Percentiles rank a stretch among this genome's conserved stretches.
Conservation (phyloP, 2,888 invertebrate species). For the Apamea sordens region DNA sequence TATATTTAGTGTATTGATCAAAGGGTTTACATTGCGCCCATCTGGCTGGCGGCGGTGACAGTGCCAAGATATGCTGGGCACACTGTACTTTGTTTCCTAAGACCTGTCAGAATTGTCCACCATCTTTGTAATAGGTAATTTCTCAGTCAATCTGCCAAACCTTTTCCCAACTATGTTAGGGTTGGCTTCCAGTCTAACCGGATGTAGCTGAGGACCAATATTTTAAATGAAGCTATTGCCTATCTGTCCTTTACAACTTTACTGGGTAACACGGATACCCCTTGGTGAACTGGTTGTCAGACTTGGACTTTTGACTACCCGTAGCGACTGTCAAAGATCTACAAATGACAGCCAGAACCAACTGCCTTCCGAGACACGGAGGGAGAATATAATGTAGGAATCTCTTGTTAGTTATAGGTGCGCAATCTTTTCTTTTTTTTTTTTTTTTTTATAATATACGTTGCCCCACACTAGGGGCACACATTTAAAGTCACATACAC, state of each 20-base stretch:
- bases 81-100: constrained; percentile 4
- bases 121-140: neutral
- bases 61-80: constrained; percentile 21
- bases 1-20: constrained; percentile 4
- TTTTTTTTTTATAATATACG: no score
- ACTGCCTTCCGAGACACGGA: neutral
- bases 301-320: no score
- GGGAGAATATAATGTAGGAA: neutral
- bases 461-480: no score
- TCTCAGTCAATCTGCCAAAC: neutral
- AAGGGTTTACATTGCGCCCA: neutral
- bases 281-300: no score
- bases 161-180: neutral
- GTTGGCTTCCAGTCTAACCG: neutral
- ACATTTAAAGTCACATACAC: no score
- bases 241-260: no score
- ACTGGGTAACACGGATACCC: no score
- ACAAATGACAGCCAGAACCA: no score
- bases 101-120: neutral
- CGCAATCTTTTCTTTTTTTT: no score
- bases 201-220: neutral
- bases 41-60: neutral
- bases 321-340: no score
- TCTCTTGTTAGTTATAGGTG: no score
- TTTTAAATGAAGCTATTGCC: no score